phyloP scores from a whole-genome alignment of 2,888 invertebrate species.

The Aethes cnicana region DNA sequence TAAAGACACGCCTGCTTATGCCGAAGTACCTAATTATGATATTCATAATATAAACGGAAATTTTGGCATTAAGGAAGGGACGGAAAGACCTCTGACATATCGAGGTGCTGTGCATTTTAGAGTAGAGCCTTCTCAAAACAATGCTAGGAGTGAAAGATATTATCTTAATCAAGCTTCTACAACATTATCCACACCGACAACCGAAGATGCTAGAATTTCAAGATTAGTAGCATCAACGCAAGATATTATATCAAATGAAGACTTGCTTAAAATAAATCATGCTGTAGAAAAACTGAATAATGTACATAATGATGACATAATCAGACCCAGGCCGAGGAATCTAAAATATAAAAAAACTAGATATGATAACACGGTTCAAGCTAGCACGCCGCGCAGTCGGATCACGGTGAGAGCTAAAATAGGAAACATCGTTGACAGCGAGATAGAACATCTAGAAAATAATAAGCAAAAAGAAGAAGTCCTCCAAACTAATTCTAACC shows the following conservation, averaged over 20 bases:
- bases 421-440: constrained; percentile 56
- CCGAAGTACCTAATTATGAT: constrained; percentile 49
- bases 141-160: constrained; percentile 61
- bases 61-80: constrained; percentile 58
- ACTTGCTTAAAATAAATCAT: constrained; percentile 84
- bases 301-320: constrained; percentile 58
- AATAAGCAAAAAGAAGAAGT: constrained; percentile 43
- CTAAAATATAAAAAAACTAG: constrained; percentile 43
- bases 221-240: constrained; percentile 82
- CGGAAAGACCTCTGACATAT: constrained; percentile 48
- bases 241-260: constrained; percentile 84
- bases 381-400: constrained; percentile 46
- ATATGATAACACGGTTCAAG: constrained; percentile 38
- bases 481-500: constrained; percentile 47
- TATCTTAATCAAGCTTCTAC: constrained; percentile 51
- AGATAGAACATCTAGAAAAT: constrained; percentile 47
- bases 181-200: constrained; percentile 38
- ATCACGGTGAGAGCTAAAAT: constrained; percentile 65
- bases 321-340: constrained; percentile 54
- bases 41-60: constrained; percentile 52
- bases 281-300: constrained; percentile 61
- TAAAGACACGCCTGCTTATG: constrained; percentile 47
- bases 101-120: constrained; percentile 55
- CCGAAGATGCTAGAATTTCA: constrained; percentile 61
- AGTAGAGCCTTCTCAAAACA: constrained; percentile 54